Evolutionary conservation across 2,113 vertebrate species (phyloP).

Genomic region (Eublepharis macularius): DNA sequence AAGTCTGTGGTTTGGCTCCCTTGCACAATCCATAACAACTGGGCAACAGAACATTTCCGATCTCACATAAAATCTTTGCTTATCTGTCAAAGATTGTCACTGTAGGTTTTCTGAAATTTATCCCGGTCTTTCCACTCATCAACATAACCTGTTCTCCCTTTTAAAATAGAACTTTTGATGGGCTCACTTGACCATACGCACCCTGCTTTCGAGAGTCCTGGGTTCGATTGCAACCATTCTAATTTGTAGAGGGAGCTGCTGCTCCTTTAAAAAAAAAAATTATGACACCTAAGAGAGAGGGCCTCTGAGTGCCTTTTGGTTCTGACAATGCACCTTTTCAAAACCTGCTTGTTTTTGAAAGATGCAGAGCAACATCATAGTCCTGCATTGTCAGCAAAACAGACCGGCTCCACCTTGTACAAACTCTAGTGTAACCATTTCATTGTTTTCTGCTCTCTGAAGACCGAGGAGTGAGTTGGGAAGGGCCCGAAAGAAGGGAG

Average conservation of each 20-base stretch:
- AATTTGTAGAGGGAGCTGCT: background rate
- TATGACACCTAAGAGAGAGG: background rate
- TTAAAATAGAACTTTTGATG: background rate
- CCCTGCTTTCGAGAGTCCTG: background rate
- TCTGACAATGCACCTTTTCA: background rate
- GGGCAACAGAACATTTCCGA: background rate
- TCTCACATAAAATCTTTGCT: background rate
- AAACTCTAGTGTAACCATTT: background rate
- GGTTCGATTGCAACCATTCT: background rate
- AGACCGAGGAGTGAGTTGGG: background rate
- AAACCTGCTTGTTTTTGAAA: background rate
- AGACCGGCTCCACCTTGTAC: background rate
- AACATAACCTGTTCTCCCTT: background rate
- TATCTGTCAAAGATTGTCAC: background rate
- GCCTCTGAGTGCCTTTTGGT: background rate
- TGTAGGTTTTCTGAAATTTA: background rate
- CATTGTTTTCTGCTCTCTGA: background rate
- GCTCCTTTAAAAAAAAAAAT: background rate
- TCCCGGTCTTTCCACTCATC: background rate
- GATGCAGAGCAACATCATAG: too few species aligned
- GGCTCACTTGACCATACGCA: background rate
- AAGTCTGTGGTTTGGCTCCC: background rate
- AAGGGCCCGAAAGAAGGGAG: background rate
- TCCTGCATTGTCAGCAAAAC: background rate
- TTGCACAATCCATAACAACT: background rate